Conservation (phyloP, 2,113 vertebrate species). For the Periophthalmus modestus region DNA sequence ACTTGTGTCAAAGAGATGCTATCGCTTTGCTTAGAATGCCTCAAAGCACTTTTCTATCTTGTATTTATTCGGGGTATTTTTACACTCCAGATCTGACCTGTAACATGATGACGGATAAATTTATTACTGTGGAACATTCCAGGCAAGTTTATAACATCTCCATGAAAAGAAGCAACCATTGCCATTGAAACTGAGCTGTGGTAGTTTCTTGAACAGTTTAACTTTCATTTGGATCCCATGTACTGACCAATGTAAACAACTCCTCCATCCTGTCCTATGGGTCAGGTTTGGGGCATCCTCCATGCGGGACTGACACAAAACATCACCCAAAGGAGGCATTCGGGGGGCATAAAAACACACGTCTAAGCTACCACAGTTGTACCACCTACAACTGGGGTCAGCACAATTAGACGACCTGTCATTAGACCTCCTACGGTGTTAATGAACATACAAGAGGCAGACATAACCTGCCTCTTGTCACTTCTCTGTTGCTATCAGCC, state of each 20-base stretch:
- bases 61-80: too few relatives aligned
- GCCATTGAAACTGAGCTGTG: neutral
- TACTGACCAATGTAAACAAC: neutral
- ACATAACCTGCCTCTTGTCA: neutral
- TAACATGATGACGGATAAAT: too few relatives aligned
- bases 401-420: neutral
- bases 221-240: neutral
- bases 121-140: too few relatives aligned
- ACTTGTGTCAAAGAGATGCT: too few relatives aligned
- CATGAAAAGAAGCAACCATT: too few relatives aligned
- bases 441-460: too few relatives aligned
- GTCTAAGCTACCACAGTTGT: neutral
- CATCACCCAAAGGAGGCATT: neutral
- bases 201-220: neutral
- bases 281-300: neutral
- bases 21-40: too few relatives aligned
- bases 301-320: neutral
- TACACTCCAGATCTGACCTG: too few relatives aligned
- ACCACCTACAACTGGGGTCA: neutral
- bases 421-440: neutral
- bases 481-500: neutral
- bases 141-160: too few relatives aligned
- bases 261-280: neutral
- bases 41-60: too few relatives aligned
- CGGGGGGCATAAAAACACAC: neutral